Base-by-base conservation (phyloP, 2,797 vertebrate genomes). In the Neostethus bicornis region DNA sequence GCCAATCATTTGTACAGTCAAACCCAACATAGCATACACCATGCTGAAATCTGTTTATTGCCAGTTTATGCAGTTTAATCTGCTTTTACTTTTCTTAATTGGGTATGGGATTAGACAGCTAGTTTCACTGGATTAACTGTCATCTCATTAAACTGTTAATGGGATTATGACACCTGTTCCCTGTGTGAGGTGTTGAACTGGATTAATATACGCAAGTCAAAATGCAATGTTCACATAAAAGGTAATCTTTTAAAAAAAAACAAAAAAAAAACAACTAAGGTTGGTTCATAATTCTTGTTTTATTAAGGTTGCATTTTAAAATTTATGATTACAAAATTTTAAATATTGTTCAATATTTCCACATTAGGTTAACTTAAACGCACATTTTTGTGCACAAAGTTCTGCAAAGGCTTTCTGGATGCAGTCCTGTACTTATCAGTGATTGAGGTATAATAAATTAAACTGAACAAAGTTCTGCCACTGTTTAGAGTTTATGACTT, bases 121-220 rank as follows among this genome's bases (percentile, higher is more conserved):
- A 13, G n/a, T 17, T 62, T 41, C 7, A 59, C 12, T 29, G 42
- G 48, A 38, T 49, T 52, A 62, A 52, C 19, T 7, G 48, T 64
- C 34, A 38, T 13, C 23, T 29, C 39, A 55, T 57, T 43, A 44
- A 52, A 11, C n/a, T 32, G 19, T 34, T 42, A 35, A 49, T 49
- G 35, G 8, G 9, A 20, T 56, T 57, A 12, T 57, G 51, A n/a
- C 3, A 7, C 35, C 26, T 45, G n/a, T 37, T 48, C 11, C n/a
- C 1, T 21, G 12, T 16, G 37, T 34, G 16, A 43, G 38, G 38
- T 58, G 5, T 46, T 35, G 8, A 32, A 51, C 10, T 17, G 38
- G n/a, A n/a, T n/a, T n/a, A n/a, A n/a, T n/a, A n/a, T n/a, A n/a
- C n/a, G n/a, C n/a, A n/a, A n/a, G n/a, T n/a, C n/a, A n/a, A n/a